phyloP scores from a whole-genome alignment of 1,140 invertebrate species.

The Solenopsis invicta region DNA sequence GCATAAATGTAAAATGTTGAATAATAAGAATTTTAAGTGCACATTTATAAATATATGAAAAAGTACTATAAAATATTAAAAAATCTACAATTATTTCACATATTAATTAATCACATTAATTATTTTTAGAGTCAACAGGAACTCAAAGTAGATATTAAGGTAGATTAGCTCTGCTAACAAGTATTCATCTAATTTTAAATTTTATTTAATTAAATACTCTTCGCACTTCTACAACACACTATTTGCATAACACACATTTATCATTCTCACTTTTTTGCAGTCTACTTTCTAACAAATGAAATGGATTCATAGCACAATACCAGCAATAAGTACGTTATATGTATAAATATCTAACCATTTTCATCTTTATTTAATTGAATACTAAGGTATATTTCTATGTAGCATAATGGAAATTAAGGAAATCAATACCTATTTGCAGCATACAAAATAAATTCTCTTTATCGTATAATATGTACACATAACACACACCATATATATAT shows the following conservation, averaged over 20 bases:
- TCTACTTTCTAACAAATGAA: constrained; percentile 63
- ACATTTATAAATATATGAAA: constrained; percentile 24
- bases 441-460: constrained; percentile 5
- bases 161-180: constrained; percentile 69
- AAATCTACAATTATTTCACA: constrained; percentile 25
- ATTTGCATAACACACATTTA: constrained; percentile 82
- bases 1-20: constrained; percentile 22
- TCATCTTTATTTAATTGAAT: constrained; percentile 44
- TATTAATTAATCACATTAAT: constrained; percentile 23
- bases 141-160: constrained; percentile 65
- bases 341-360: constrained; percentile 16
- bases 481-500: background rate
- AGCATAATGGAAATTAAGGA: constrained; percentile 14
- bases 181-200: constrained; percentile 82
- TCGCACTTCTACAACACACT: constrained; percentile 85
- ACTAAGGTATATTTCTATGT: constrained; percentile 10
- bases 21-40: constrained; percentile 13
- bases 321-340: constrained; percentile 43
- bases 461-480: constrained; percentile 2
- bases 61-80: constrained; percentile 24
- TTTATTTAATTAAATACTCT: constrained; percentile 87
- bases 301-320: constrained; percentile 79
- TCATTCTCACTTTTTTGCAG: constrained; percentile 75
- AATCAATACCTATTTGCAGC: background rate
- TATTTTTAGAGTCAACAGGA: background rate